Conservation (phyloP, 2,797 vertebrate species). For the Gallinago stenura region DNA sequence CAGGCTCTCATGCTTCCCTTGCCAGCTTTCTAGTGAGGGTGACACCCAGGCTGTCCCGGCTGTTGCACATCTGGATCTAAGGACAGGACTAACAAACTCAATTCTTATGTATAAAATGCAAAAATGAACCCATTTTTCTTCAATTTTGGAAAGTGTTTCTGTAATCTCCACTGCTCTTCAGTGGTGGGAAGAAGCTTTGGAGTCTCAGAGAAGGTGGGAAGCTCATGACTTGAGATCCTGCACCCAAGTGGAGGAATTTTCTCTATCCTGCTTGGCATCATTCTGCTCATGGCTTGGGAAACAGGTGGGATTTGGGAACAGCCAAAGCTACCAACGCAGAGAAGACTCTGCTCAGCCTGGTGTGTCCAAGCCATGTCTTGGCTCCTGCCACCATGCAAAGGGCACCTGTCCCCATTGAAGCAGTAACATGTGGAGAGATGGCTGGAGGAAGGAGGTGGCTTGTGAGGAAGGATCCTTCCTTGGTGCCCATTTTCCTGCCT, state of each 20-base stretch:
- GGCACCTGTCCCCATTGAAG: rapidly evolving
- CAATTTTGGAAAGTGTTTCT: background rate
- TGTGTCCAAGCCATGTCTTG: background rate
- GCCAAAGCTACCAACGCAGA: background rate
- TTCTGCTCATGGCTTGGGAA: background rate
- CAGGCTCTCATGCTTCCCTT: rapidly evolving
- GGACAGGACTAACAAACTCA: background rate
- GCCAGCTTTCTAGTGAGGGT: background rate
- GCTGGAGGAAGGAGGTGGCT: background rate
- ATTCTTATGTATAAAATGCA: background rate
- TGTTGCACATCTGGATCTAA: background rate
- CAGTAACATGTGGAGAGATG: background rate
- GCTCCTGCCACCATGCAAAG: background rate
- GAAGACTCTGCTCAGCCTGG: background rate
- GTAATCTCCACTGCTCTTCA: background rate
- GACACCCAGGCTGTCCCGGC: background rate
- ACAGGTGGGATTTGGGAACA: background rate
- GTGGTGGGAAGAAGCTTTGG: background rate
- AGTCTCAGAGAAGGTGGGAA: rapidly evolving
- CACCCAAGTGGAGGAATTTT: background rate
- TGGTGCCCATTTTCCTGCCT: background rate
- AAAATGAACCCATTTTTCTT: background rate
- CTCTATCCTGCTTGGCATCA: background rate
- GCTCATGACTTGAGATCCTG: background rate
- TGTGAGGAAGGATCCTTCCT: background rate